Conservation (phyloP, 2,888 invertebrate species). For the Agelastica alni region DNA sequence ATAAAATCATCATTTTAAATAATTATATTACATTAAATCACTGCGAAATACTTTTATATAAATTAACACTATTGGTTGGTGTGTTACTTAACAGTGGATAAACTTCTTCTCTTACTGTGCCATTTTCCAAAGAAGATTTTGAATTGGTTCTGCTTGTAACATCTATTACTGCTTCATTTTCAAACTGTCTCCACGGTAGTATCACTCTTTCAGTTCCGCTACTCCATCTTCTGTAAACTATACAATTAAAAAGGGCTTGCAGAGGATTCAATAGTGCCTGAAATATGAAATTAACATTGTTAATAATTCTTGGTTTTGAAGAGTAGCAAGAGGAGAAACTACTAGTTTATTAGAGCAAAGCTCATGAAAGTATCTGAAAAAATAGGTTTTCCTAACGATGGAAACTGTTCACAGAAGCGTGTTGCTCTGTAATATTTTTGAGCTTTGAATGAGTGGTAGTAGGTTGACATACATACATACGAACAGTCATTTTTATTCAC, state of each 20-base stretch:
- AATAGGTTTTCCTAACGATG: too few relatives aligned
- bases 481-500: too few relatives aligned
- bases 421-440: too few relatives aligned
- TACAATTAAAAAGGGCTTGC: conserved; percentile 78
- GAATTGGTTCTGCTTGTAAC: conserved; percentile 23
- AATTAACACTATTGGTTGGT: conserved; percentile 46
- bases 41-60: conserved; percentile 38
- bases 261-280: conserved; percentile 82
- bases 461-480: too few relatives aligned
- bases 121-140: conserved; percentile 29
- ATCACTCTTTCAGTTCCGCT: conserved; percentile 61
- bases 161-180: conserved; percentile 17
- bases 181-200: conserved; percentile 56
- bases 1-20: background rate
- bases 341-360: too few relatives aligned
- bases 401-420: too few relatives aligned
- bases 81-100: conserved; percentile 47
- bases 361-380: too few relatives aligned
- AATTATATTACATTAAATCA: too few relatives aligned
- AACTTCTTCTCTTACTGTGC: conserved; percentile 48
- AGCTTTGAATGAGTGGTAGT: too few relatives aligned
- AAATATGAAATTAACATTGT: too few relatives aligned
- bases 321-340: too few relatives aligned
- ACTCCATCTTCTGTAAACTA: conserved; percentile 78
- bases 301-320: too few relatives aligned